Conservation (phyloP, 2,113 vertebrate species). For the Macaca mulatta region DNA sequence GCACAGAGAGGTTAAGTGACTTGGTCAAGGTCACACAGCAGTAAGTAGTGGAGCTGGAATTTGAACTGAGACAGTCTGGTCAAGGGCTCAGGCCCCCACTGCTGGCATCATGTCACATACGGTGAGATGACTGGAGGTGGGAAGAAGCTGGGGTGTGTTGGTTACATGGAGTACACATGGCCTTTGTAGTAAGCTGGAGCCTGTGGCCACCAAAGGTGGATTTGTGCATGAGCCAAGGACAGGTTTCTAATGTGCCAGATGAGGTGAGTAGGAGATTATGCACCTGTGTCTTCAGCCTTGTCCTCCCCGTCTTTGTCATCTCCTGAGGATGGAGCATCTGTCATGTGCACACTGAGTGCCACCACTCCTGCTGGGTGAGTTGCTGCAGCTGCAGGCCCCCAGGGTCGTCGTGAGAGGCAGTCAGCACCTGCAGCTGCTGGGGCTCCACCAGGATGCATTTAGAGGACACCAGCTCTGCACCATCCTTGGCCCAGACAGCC, state of each 20-base stretch:
- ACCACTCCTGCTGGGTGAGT: slow-evolving; percentile 80
- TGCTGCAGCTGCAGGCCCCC: slow-evolving; percentile 86
- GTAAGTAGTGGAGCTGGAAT: neutral
- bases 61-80: neutral
- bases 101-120: neutral
- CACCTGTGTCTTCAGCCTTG: slow-evolving; percentile 93
- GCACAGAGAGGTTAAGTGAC: too few relatives aligned
- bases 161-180: accelerated
- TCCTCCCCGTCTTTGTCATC: slow-evolving; percentile 95
- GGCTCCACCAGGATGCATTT: slow-evolving; percentile 82
- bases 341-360: slow-evolving; percentile 86
- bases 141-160: neutral
- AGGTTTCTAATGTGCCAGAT: too few relatives aligned
- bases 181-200: neutral
- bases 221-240: neutral
- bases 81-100: too few relatives aligned
- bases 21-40: too few relatives aligned
- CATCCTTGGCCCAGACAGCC: slow-evolving; percentile 87
- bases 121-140: accelerated
- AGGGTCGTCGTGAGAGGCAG: slow-evolving; percentile 87
- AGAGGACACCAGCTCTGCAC: slow-evolving; percentile 77
- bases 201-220: neutral
- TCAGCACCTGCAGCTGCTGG: slow-evolving; percentile 85
- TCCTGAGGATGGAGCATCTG: slow-evolving; percentile 93
- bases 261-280: neutral